A percentile compares a stretch with the other conserved stretches of the same genome.
Evolutionary conservation across 2,888 invertebrate genomes (phyloP).

Genomic region (Andrena flavipes): DNA sequence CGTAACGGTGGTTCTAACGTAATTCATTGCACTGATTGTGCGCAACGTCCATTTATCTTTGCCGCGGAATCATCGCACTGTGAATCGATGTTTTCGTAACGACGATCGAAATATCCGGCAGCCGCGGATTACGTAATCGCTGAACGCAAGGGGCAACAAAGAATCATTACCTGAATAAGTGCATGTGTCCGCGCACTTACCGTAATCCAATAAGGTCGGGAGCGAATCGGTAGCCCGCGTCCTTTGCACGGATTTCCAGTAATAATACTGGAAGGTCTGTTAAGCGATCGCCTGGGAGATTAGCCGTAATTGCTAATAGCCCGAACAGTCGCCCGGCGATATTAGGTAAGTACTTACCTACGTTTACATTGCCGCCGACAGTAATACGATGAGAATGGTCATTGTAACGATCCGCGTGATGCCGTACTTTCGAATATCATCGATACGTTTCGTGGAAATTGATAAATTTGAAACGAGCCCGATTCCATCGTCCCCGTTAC

Average conservation of each 20-base stretch:
- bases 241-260: conserved; percentile 66
- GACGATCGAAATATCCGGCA: neutral
- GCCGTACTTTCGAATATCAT: conserved; percentile 30
- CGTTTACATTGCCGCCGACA: conserved; percentile 64
- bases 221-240: conserved; percentile 31
- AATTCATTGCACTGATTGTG: neutral
- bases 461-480: conserved; percentile 23
- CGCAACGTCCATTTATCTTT: neutral
- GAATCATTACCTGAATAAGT: conserved; percentile 43
- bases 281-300: conserved; percentile 74
- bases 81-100: neutral
- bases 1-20: no score
- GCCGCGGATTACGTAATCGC: conserved; percentile 8
- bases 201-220: conserved; percentile 56
- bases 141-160: conserved; percentile 26
- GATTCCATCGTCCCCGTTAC: neutral
- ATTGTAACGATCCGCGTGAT: conserved; percentile 66
- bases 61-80: neutral
- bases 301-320: conserved; percentile 79
- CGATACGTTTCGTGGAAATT: conserved; percentile 14
- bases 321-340: conserved; percentile 68
- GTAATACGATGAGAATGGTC: conserved; percentile 70
- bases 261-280: conserved; percentile 70
- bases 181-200: conserved; percentile 38
- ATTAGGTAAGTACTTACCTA: conserved; percentile 53